Evolutionary conservation across 2,113 vertebrate genomes (phyloP).

Genomic region (Chaenogobius annularis): DNA sequence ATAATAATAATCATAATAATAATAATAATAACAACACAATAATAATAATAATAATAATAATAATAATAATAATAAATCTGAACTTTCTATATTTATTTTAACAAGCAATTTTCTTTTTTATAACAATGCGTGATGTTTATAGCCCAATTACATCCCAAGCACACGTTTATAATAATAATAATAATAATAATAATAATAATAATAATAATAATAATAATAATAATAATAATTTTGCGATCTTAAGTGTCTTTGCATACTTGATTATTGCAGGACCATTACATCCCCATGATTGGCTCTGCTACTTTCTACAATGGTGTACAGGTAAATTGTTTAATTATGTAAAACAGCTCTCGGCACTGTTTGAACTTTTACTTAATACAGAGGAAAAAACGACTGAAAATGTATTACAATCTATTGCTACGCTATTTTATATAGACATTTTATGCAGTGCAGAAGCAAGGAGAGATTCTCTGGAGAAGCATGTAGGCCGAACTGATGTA

Average conservation of each 20-base stretch:
- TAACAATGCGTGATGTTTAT: background rate
- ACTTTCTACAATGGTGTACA: background rate
- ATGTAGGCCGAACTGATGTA: constrained; percentile 52
- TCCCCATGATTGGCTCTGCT: background rate
- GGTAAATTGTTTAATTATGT: constrained; percentile 1
- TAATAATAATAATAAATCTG: background rate
- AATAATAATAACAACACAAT: background rate
- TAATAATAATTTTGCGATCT: background rate
- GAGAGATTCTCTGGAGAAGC: constrained; percentile 57
- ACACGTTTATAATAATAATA: background rate
- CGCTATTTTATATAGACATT: constrained; percentile 39
- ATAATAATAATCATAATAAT: too few relatives aligned
- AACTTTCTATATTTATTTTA: background rate
- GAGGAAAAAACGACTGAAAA: constrained; percentile 20
- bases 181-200: too few relatives aligned
- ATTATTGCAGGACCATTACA: background rate
- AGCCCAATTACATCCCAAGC: background rate
- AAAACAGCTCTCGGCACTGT: background rate
- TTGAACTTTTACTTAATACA: constrained; percentile 6
- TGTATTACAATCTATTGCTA: constrained; percentile 42
- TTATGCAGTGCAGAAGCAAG: constrained; percentile 44
- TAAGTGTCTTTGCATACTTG: background rate
- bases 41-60: constrained; percentile 3
- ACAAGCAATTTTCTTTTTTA: background rate
- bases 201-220: too few relatives aligned